Percentiles rank a stretch among this genome's conserved stretches.
These are phyloP conservation scores for Aphelocoma coerulescens DNA, from an alignment of 2,113 vertebrate species.

Conservation along the genomic window DNA sequence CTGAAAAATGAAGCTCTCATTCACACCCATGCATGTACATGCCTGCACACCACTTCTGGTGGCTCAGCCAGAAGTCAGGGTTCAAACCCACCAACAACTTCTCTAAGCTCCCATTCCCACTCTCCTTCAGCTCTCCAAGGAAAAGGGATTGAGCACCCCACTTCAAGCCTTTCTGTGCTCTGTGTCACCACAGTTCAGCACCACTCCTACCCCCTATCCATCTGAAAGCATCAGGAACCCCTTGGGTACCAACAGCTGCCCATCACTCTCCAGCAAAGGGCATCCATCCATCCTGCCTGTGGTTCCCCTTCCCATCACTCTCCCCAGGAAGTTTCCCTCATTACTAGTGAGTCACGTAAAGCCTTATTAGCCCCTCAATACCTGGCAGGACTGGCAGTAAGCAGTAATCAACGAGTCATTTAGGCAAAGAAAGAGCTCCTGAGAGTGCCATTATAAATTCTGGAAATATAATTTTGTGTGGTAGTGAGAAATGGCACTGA, in stretches of 20 bases:
- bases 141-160: background rate
- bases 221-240: background rate
- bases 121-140: background rate
- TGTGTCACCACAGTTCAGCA: background rate
- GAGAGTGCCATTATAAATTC: slow-evolving; percentile 33
- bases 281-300: too few relatives aligned
- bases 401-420: background rate
- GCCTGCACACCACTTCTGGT: background rate
- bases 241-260: background rate
- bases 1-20: background rate
- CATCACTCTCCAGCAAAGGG: background rate
- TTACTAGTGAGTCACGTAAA: background rate
- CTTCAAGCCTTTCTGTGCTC: background rate
- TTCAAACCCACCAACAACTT: background rate
- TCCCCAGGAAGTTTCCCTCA: background rate
- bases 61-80: background rate
- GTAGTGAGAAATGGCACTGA: background rate
- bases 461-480: slow-evolving; percentile 17
- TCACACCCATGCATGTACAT: background rate
- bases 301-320: accelerated
- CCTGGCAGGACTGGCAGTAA: background rate
- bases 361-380: background rate
- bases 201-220: background rate
- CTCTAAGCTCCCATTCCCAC: background rate
- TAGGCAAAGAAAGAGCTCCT: background rate